Base-by-base conservation (phyloP, 2,797 vertebrate species). In the Gephyroberyx darwinii region DNA sequence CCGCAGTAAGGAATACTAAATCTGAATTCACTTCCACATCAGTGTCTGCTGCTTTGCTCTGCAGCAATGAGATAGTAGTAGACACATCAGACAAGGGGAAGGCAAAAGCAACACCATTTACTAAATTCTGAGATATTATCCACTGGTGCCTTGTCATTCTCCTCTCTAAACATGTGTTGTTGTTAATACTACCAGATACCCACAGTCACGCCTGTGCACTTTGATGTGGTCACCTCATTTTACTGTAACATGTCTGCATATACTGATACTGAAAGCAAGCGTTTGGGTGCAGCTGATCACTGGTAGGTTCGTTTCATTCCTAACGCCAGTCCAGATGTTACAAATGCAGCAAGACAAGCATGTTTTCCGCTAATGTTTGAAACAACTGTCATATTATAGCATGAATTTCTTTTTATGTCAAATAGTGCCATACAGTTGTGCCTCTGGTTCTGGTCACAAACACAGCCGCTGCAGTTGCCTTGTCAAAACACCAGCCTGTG, bases 401-500 rank as follows among this genome's bases (percentile, higher is more conserved):
- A 56, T 70, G 33, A 64, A 19, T 31, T 77, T 59, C 74, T 77
- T 31, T 66, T 52, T 22, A 6, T 76, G 75, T 75, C 77, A 75
- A 78, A 78, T 60, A 5, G 54, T 61, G 56, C 74, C 83, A 79
- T 87, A 84, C 80, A 81, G 79, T 50, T 65, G 51, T 12, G 75
- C 83, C 74, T 68, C 58, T 52, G 67, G 60, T 83, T 75, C 86
- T 82, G 75, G 88, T 68, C 31, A 80, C 16, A 33, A 74, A 57
- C 61, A 78, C 50, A 16, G 77, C 26, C 26, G 4, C 26, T 26
- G 26, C 4, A 26, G 26, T 26, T 26, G 26, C 26, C 26, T 26
- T 26, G 26, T 26, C 26, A 26, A 26, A 26, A 26, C 26, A 26
- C 26, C 26, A 26, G 26, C 4, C 26, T 26, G 2, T 26, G 26